phyloP scores from a whole-genome alignment of 2,888 invertebrate genomes.

The Uropetala carovei region DNA sequence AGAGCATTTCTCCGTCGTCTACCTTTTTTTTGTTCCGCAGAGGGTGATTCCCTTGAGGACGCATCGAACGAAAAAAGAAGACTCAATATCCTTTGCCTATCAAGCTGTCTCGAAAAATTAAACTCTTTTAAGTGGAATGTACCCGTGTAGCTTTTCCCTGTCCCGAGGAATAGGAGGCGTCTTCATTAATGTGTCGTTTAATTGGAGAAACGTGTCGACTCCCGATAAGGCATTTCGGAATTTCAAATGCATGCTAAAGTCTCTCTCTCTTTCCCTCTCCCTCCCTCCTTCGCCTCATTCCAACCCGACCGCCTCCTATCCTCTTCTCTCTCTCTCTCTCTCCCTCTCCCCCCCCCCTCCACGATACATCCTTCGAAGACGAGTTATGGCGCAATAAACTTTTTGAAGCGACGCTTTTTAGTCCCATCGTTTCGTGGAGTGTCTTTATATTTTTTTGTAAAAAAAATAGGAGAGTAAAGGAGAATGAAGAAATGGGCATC shows the following conservation, averaged over 20 bases:
- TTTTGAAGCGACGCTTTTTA: slow-evolving; percentile 63
- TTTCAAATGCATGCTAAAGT: slow-evolving; percentile 57
- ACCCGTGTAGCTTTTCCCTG: slow-evolving; percentile 60
- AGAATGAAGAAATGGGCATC: background rate
- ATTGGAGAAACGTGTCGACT: slow-evolving; percentile 63
- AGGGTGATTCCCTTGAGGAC: background rate
- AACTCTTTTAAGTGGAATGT: slow-evolving; percentile 49
- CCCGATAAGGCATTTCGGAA: slow-evolving; percentile 63
- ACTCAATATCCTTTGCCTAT: slow-evolving; percentile 55
- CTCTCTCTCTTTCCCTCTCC: background rate
- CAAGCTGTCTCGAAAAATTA: slow-evolving; percentile 53
- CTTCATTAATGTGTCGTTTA: slow-evolving; percentile 64
- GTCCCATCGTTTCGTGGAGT: slow-evolving; percentile 48
- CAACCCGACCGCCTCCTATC: background rate
- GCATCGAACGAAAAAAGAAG: background rate
- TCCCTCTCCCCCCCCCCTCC: background rate
- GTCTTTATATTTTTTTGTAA: slow-evolving; percentile 14
- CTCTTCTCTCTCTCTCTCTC: background rate
- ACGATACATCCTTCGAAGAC: slow-evolving; percentile 62
- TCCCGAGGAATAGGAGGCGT: slow-evolving; percentile 59
- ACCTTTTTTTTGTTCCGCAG: background rate
- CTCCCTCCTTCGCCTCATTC: background rate
- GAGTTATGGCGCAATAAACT: slow-evolving; percentile 61
- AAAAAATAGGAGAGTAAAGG: background rate
- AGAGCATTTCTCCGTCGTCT: background rate